A percentile compares a stretch with the other conserved stretches of the same genome.
phyloP scores from a whole-genome alignment of 2,113 vertebrate species.

The Rhea americana region DNA sequence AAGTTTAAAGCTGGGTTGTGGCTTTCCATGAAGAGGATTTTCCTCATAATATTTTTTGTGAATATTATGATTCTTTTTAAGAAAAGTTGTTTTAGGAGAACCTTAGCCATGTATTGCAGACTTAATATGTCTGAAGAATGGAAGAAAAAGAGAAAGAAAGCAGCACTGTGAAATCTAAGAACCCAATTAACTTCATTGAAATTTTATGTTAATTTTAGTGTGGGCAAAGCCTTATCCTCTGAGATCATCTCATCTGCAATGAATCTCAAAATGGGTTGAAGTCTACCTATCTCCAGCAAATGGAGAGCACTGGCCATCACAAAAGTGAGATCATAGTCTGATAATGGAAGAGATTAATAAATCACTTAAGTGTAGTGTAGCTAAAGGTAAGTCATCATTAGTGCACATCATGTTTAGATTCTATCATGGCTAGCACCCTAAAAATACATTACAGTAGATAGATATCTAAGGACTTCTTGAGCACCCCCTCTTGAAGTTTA shows the following conservation, averaged over 20 bases:
- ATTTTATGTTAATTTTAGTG: background rate
- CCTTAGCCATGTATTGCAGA: background rate
- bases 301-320: background rate
- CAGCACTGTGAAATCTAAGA: background rate
- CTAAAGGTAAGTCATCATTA: background rate
- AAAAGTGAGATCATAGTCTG: slow-evolving; percentile 48
- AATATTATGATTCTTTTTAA: background rate
- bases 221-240: background rate
- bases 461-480: background rate
- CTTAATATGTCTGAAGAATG: background rate
- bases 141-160: background rate
- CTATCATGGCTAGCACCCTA: background rate
- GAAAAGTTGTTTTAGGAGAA: background rate
- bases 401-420: background rate
- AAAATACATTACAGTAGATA: background rate
- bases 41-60: background rate
- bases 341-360: slow-evolving; percentile 54
- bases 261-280: slow-evolving; percentile 15
- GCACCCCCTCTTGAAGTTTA: background rate
- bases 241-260: slow-evolving; percentile 20
- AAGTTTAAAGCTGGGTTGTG: background rate
- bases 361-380: background rate
- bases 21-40: background rate
- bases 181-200: background rate
- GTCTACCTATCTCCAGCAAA: slow-evolving; percentile 39